Conservation (phyloP, 2,888 invertebrate genomes). For the Thereva nobilitata region DNA sequence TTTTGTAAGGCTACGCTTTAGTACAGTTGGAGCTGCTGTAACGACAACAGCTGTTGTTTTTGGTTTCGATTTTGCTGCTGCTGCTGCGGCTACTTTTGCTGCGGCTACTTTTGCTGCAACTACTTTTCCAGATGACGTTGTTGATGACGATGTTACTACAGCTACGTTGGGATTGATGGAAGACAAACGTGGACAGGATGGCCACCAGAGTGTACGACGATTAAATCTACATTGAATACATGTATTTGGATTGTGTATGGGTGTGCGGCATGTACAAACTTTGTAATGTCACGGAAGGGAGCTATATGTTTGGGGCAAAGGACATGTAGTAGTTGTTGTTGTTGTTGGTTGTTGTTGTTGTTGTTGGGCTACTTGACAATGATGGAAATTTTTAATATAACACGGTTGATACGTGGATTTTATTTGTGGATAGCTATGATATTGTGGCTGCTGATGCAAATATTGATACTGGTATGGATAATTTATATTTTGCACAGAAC, state of each 20-base stretch:
- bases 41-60: too few relatives aligned
- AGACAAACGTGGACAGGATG: slow-evolving; percentile 56
- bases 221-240: slow-evolving; percentile 50
- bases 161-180: slow-evolving; percentile 44
- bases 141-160: slow-evolving; percentile 40
- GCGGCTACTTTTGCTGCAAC: slow-evolving; percentile 39
- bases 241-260: slow-evolving; percentile 7
- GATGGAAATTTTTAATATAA: background rate
- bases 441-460: slow-evolving; percentile 24
- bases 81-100: background rate
- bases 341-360: slow-evolving; percentile 1
- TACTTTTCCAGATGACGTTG: slow-evolving; percentile 40
- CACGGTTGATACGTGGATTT: slow-evolving; percentile 13
- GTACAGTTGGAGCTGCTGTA: too few relatives aligned
- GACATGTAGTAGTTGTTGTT: slow-evolving; percentile 22
- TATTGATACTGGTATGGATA: slow-evolving; percentile 24
- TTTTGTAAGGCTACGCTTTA: slow-evolving; percentile 2
- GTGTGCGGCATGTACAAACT: slow-evolving; percentile 15
- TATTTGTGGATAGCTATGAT: slow-evolving; percentile 32
- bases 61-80: too few relatives aligned
- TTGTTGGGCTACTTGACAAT: background rate
- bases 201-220: slow-evolving; percentile 57
- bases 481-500: slow-evolving; percentile 36
- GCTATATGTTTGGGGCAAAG: background rate
- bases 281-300: slow-evolving; percentile 34